Evolutionary conservation across 1,140 invertebrate genomes (phyloP).

Genomic region (Macrotrachela quadricornifera): DNA sequence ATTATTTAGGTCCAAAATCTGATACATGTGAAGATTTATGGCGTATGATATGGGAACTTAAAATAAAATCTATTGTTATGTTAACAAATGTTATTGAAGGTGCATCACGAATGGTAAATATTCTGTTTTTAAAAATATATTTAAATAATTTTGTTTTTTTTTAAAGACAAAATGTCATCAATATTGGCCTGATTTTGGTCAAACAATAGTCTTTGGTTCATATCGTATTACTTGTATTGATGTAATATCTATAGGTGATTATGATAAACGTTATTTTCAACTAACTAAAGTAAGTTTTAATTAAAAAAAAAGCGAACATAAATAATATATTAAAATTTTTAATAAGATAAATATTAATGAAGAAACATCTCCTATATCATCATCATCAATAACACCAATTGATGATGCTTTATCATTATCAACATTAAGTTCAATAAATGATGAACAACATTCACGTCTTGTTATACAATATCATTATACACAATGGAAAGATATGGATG

Average conservation of each 20-base stretch:
- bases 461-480: slow-evolving; percentile 55
- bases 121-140: neutral
- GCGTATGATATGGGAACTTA: slow-evolving; percentile 71
- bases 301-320: neutral
- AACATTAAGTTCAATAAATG: too few relatives aligned
- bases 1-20: slow-evolving; percentile 80
- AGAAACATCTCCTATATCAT: too few relatives aligned
- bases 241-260: slow-evolving; percentile 66
- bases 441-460: too few relatives aligned
- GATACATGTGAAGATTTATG: slow-evolving; percentile 90
- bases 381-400: too few relatives aligned
- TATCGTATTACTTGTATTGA: slow-evolving; percentile 63
- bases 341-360: too few relatives aligned
- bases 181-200: slow-evolving; percentile 84
- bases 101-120: slow-evolving; percentile 43
- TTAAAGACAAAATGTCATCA: slow-evolving; percentile 82
- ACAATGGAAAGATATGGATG: slow-evolving; percentile 38
- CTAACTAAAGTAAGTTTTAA: slow-evolving; percentile 27
- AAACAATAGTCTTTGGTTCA: slow-evolving; percentile 65
- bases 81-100: slow-evolving; percentile 61
- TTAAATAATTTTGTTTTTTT: neutral
- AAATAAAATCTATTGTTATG: slow-evolving; percentile 58
- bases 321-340: too few relatives aligned
- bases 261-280: slow-evolving; percentile 48
- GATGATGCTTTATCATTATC: too few relatives aligned